Evolutionary conservation across 2,888 invertebrate genomes (phyloP).

Genomic region (Meta bourneti): DNA sequence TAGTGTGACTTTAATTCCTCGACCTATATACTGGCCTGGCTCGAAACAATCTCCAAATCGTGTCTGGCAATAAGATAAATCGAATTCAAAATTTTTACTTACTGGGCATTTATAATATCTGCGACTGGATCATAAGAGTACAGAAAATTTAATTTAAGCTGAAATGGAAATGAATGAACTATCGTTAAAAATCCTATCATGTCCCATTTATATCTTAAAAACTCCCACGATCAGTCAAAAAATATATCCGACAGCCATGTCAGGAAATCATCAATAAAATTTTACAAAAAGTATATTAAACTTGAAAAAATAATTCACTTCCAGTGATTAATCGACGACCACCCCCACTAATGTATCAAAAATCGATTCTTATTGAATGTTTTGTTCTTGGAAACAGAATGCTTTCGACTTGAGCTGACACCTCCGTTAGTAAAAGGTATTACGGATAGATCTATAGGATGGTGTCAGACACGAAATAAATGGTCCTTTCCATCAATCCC

Average conservation of each 20-base stretch:
- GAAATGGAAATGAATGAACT: too few species aligned
- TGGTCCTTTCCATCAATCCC: not conserved
- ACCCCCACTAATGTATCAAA: not conserved
- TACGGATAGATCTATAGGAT: not conserved
- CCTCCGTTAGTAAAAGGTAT: not conserved
- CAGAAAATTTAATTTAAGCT: too few species aligned
- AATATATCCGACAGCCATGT: not conserved
- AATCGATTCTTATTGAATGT: not conserved
- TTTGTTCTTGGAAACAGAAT: not conserved
- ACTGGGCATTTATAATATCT: too few species aligned
- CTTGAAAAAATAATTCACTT: not conserved
- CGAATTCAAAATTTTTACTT: too few species aligned
- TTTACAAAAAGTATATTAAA: not conserved
- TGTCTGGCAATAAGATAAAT: too few species aligned
- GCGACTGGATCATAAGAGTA: too few species aligned
- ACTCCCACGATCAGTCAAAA: too few species aligned
- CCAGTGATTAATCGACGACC: not conserved
- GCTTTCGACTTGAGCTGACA: not conserved
- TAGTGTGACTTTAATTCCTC: too few species aligned
- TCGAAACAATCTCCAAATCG: too few species aligned
- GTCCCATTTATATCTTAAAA: too few species aligned
- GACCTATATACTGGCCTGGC: too few species aligned
- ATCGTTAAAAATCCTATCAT: too few species aligned
- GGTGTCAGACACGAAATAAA: not conserved
- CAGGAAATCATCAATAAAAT: not conserved